Evolutionary conservation across 2,888 invertebrate species (phyloP).

Genomic region (Pollenia labialis): DNA sequence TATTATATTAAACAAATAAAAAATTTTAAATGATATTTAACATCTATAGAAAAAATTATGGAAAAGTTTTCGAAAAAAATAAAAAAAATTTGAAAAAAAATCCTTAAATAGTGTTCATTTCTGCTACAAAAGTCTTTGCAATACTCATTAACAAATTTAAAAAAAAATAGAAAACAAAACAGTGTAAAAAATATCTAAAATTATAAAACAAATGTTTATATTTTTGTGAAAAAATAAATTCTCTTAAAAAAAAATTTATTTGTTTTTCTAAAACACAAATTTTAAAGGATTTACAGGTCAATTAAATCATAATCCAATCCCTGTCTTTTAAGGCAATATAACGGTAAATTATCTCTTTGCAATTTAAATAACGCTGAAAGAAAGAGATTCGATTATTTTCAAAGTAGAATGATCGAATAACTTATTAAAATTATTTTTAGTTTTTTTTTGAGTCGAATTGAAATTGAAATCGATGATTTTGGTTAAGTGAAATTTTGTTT

Average conservation of each 20-base stretch:
- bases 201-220: too few species aligned
- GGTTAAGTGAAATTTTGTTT: too few species aligned
- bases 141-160: too few species aligned
- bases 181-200: not conserved
- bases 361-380: not conserved
- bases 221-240: too few species aligned
- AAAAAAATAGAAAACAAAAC: not conserved
- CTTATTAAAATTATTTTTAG: too few species aligned
- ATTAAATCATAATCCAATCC: conserved; percentile 21
- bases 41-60: too few species aligned
- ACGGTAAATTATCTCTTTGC: conserved; percentile 14
- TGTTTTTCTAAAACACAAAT: too few species aligned
- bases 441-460: too few species aligned
- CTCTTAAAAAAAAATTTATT: too few species aligned
- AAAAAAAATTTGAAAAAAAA: not conserved
- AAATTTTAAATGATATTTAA: not conserved
- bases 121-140: too few species aligned
- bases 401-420: too few species aligned
- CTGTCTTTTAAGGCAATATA: not conserved
- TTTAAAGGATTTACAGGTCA: conserved; percentile 45
- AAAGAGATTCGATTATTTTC: not conserved
- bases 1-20: not conserved
- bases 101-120: not conserved
- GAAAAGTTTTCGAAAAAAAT: not conserved
- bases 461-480: too few species aligned